phyloP scores from a whole-genome alignment of 2,888 invertebrate genomes.

The Girardia tigrina region DNA sequence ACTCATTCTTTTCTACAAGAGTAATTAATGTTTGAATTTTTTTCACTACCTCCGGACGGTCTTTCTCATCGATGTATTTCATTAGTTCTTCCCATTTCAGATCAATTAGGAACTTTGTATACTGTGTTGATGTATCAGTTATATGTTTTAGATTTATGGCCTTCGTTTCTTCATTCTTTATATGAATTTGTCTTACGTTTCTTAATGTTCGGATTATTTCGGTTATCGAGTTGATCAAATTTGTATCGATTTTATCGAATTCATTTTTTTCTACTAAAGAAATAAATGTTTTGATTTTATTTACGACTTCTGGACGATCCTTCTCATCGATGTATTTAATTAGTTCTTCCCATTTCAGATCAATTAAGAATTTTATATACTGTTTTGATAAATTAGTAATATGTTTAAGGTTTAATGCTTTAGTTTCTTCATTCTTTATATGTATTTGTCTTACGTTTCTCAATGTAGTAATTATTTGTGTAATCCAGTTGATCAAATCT shows the following conservation, averaged over 20 bases:
- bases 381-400: neutral
- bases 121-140: neutral
- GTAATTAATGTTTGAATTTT: neutral
- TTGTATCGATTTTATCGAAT: neutral
- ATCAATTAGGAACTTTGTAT: neutral
- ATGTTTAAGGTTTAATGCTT: neutral
- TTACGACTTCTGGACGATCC: neutral
- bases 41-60: neutral
- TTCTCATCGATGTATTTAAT: neutral
- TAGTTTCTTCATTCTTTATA: neutral
- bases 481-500: neutral
- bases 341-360: neutral
- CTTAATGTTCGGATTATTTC: neutral
- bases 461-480: neutral
- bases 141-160: neutral
- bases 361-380: neutral
- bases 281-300: neutral
- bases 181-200: neutral
- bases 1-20: neutral
- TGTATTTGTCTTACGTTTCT: neutral
- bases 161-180: neutral
- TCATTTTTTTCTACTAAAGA: neutral
- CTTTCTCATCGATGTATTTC: neutral
- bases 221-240: neutral
- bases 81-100: neutral